Percentiles rank a stretch among this genome's conserved stretches.
Evolutionary conservation across 2,797 vertebrate genomes (phyloP).

Genomic region (Antennarius maculatus): DNA sequence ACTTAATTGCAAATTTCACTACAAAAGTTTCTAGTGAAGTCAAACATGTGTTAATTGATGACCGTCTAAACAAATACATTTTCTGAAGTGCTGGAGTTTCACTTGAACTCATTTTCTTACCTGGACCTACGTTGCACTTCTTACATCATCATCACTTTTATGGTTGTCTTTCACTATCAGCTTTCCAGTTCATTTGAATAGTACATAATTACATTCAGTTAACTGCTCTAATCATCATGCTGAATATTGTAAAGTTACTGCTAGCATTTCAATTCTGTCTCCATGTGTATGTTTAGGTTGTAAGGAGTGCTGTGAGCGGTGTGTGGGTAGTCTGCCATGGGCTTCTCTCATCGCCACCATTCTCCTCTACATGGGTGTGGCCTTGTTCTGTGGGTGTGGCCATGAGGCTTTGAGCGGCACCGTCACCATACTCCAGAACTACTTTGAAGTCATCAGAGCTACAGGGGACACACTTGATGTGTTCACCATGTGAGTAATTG

Average conservation of each 20-base stretch:
- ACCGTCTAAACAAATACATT: background rate
- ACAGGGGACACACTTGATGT: constrained; percentile 89
- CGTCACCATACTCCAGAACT: constrained; percentile 94
- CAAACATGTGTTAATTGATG: too few relatives aligned
- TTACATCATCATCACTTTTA: too few relatives aligned
- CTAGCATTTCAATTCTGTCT: background rate
- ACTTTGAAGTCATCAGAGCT: constrained; percentile 92
- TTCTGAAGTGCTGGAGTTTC: background rate
- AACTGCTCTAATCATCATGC: background rate
- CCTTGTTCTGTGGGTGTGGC: constrained; percentile 96
- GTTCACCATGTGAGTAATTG: constrained; percentile 91
- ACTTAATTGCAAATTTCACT: too few relatives aligned
- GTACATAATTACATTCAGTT: background rate
- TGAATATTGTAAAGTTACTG: background rate
- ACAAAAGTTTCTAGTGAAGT: too few relatives aligned
- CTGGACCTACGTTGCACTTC: background rate
- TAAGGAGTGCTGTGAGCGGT: constrained; percentile 98
- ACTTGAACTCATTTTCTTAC: background rate
- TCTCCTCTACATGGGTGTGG: constrained; percentile 95
- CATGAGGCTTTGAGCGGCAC: constrained; percentile 96
- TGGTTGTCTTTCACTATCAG: too few relatives aligned
- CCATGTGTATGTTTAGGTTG: constrained; percentile 76
- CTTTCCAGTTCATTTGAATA: background rate
- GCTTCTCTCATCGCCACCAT: constrained; percentile 97
- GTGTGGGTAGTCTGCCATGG: constrained; percentile 96